A percentile compares a stretch with the other conserved stretches of the same genome.
Conservation (phyloP, 2,888 invertebrate species). For the Drosophila prostipennis region DNA sequence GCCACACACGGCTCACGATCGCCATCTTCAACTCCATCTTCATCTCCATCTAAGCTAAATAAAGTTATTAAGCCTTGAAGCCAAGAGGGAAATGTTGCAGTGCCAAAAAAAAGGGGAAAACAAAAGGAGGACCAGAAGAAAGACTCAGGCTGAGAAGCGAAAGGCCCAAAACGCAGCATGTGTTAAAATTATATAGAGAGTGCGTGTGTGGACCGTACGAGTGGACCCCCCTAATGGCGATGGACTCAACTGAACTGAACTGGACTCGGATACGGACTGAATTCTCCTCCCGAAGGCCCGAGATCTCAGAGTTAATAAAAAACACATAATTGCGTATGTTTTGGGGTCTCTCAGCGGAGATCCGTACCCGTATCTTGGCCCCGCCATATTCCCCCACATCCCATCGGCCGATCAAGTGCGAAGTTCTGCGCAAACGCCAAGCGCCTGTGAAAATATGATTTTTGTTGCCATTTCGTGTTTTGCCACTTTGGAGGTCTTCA, state of each 20-base stretch:
- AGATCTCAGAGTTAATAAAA: slow-evolving; percentile 68
- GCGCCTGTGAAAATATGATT: slow-evolving; percentile 81
- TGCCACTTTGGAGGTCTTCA: slow-evolving; percentile 81
- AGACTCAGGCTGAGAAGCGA: slow-evolving; percentile 31
- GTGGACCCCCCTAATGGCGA: slow-evolving; percentile 74
- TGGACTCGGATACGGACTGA: neutral
- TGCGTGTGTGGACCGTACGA: slow-evolving; percentile 70
- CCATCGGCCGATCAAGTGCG: slow-evolving; percentile 68
- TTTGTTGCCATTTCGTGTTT: slow-evolving; percentile 81
- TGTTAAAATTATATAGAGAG: slow-evolving; percentile 79
- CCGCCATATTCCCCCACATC: slow-evolving; percentile 7
- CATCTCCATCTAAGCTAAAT: slow-evolving; percentile 69
- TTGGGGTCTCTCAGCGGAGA: slow-evolving; percentile 33
- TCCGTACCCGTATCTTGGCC: neutral
- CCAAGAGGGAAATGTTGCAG: slow-evolving; percentile 63
- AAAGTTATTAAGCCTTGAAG: slow-evolving; percentile 70
- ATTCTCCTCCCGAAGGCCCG: slow-evolving; percentile 15
- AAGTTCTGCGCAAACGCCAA: slow-evolving; percentile 81
- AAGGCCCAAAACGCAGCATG: slow-evolving; percentile 72
- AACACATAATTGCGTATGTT: slow-evolving; percentile 79
- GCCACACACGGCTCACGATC: slow-evolving; percentile 44
- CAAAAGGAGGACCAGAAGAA: slow-evolving; percentile 7
- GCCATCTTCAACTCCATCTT: slow-evolving; percentile 22
- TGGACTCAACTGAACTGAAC: slow-evolving; percentile 22
- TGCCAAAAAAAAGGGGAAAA: slow-evolving; percentile 59